Conservation (phyloP, 35 echinoderm and acorn worm species). For the Nesometra sesokonis region DNA sequence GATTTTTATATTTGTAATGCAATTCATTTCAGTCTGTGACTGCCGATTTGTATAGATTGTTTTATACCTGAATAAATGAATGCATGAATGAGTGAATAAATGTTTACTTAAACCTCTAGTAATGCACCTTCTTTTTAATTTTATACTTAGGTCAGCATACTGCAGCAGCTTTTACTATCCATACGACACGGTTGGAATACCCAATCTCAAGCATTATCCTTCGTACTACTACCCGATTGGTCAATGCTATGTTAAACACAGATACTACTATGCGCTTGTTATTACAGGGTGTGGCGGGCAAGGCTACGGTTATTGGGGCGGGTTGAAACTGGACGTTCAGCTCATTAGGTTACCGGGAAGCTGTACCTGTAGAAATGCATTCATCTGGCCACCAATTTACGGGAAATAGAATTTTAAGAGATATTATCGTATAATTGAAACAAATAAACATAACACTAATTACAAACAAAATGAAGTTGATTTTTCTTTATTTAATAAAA, state of each 20-base stretch:
- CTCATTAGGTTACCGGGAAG: background rate
- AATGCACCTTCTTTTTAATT: no score
- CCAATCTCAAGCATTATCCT: background rate
- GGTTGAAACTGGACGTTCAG: background rate
- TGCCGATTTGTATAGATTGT: no score
- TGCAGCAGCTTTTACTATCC: background rate
- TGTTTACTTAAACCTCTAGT: no score
- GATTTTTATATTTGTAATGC: no score
- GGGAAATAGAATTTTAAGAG: background rate
- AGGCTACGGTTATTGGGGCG: background rate
- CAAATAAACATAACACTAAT: background rate
- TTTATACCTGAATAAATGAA: no score
- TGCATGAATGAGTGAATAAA: no score
- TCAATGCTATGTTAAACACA: background rate
- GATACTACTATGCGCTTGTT: background rate
- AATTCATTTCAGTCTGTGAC: no score
- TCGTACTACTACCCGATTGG: background rate
- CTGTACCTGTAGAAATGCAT: background rate
- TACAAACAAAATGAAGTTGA: background rate
- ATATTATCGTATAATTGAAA: no score
- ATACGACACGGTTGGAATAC: background rate
- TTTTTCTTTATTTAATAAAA: no score
- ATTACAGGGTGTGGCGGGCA: background rate
- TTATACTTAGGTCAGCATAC: background rate
- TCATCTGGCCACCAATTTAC: background rate